These are phyloP conservation scores for Colistium nudipinnis DNA, from an alignment of 2,113 vertebrate species.

Conservation along the genomic window DNA sequence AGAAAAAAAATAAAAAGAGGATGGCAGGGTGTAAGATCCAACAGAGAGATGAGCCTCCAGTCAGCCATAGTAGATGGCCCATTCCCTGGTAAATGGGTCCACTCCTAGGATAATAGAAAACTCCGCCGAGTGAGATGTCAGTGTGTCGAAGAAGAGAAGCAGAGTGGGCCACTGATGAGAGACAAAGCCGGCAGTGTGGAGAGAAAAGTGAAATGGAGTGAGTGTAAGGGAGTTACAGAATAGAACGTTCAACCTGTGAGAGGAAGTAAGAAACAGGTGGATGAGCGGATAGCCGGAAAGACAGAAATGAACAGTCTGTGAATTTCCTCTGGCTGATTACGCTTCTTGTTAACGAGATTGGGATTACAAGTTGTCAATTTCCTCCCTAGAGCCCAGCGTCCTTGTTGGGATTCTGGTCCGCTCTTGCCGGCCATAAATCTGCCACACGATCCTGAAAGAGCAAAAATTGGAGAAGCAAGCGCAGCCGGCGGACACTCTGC, in stretches of 20 bases:
- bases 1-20: slow-evolving; percentile 4
- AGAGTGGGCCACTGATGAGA: slow-evolving; percentile 40
- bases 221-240: slow-evolving; percentile 17
- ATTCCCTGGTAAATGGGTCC: slow-evolving; percentile 66
- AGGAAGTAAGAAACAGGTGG: slow-evolving; percentile 25
- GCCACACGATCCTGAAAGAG: slow-evolving; percentile 63
- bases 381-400: slow-evolving; percentile 65
- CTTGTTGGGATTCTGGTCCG: slow-evolving; percentile 70
- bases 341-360: slow-evolving; percentile 67
- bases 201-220: slow-evolving; percentile 33
- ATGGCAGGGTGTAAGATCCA: slow-evolving; percentile 29
- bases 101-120: slow-evolving; percentile 73
- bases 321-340: slow-evolving; percentile 76
- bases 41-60: slow-evolving; percentile 44
- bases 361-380: slow-evolving; percentile 81
- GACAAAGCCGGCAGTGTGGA: slow-evolving; percentile 41
- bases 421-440: slow-evolving; percentile 68
- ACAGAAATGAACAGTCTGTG: slow-evolving; percentile 21
- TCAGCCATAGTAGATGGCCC: slow-evolving; percentile 46
- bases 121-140: slow-evolving; percentile 65
- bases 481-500: slow-evolving; percentile 28
- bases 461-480: slow-evolving; percentile 62
- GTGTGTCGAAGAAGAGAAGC: slow-evolving; percentile 22
- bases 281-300: not conserved
- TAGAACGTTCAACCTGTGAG: slow-evolving; percentile 2